Evolutionary conservation across 1,140 invertebrate species (phyloP).

Genomic region (Trichonephila clavipes): DNA sequence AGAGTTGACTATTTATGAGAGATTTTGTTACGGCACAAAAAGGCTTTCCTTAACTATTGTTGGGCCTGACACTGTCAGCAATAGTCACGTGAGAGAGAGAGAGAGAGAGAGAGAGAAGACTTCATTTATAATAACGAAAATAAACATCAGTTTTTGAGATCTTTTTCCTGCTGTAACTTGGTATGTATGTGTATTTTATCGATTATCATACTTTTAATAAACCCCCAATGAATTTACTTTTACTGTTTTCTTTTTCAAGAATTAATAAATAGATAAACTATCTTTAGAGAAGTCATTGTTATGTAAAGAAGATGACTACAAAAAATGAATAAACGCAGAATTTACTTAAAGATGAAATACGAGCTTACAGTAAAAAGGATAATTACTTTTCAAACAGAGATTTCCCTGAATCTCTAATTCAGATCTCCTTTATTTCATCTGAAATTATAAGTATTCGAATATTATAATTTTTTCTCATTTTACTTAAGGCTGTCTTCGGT

Average conservation of each 20-base stretch:
- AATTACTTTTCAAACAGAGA: no score
- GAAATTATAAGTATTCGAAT: no score
- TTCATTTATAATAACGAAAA: neutral
- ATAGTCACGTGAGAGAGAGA: no score
- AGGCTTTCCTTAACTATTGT: neutral
- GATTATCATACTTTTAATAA: neutral
- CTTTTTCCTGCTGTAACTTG: neutral
- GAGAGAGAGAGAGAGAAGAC: no score
- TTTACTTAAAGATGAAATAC: no score
- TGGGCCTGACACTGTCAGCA: neutral
- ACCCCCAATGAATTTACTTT: neutral
- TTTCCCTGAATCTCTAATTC: no score
- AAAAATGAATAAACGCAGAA: no score
- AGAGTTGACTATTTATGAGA: constrained; percentile 10
- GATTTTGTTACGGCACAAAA: constrained; percentile 49
- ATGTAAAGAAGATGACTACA: neutral
- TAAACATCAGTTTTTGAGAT: neutral
- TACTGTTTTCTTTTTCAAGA: neutral
- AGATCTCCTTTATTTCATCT: no score
- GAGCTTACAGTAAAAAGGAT: no score
- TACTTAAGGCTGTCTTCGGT: no score
- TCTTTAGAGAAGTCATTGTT: neutral
- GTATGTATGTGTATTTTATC: neutral
- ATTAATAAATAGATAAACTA: neutral
- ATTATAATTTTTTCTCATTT: no score